Percentiles rank a stretch among this genome's conserved stretches.
Evolutionary conservation across 2,888 invertebrate genomes (phyloP).

Genomic region (Phorcus lineatus): DNA sequence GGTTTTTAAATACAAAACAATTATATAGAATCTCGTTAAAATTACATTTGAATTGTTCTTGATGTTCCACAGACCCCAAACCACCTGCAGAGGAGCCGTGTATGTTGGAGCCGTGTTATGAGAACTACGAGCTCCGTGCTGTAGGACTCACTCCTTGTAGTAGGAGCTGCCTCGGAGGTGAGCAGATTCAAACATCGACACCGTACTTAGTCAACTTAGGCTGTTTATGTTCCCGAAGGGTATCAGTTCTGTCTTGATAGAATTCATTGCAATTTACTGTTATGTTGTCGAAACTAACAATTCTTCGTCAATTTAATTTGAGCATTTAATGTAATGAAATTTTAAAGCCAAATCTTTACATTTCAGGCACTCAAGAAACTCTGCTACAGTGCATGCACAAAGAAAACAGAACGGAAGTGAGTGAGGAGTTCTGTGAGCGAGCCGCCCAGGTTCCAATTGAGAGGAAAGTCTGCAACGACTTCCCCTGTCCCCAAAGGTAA

Average conservation of each 20-base stretch:
- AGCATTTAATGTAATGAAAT: too few relatives aligned
- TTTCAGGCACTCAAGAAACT: constrained; percentile 60
- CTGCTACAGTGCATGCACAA: constrained; percentile 59
- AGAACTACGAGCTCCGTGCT: constrained; percentile 62
- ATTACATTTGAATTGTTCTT: too few relatives aligned
- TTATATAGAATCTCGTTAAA: too few relatives aligned
- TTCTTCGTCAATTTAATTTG: too few relatives aligned
- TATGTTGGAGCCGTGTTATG: constrained; percentile 59
- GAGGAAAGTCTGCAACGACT: constrained; percentile 82
- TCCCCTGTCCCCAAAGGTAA: constrained; percentile 92
- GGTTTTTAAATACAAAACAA: too few relatives aligned
- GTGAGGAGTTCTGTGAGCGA: constrained; percentile 50
- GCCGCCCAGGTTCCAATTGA: constrained; percentile 53
- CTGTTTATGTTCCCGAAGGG: too few relatives aligned
- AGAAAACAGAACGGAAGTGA: constrained; percentile 44
- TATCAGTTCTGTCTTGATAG: too few relatives aligned
- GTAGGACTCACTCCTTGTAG: constrained; percentile 84
- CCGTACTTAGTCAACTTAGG: too few relatives aligned
- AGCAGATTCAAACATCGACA: constrained; percentile 74
- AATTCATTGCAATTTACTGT: too few relatives aligned
- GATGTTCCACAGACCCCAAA: constrained; percentile 78
- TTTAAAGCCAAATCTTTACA: neutral
- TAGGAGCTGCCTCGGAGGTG: constrained; percentile 90
- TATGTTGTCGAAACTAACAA: too few relatives aligned
- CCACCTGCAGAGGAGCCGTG: constrained; percentile 89